Evolutionary conservation across 64 coral and sea anemone genomes (phyloP), one percentile per base, ranked within the genome.

Genomic region (Trachythela sp.): DNA sequence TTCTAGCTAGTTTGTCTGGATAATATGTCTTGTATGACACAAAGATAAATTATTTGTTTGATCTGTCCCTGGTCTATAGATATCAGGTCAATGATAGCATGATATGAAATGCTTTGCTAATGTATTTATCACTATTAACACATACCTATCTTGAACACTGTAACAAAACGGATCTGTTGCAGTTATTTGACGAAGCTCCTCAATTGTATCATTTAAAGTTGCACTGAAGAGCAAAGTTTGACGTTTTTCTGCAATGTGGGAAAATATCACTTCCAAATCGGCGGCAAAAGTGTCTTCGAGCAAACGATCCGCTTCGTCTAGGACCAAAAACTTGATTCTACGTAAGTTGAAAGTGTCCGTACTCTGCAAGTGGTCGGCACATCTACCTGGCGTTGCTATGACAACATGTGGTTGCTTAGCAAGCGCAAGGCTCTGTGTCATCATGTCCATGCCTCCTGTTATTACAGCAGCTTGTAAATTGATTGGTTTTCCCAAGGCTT

Each of bases 211-310:
- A 43, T 93, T 94, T 9, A 98, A 84, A 20, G 95, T 98, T 1
- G 95, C 95, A 91, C 95, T 98, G 40, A 98, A 98, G 9, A 98
- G 42, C 38, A 98, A 89, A 30, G 95, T 98, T 86, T 98, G 95
- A 54, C 95, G 85, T 30, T 98, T 87, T 41, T 85, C 71, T 8
- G 95, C 91, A 6, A 98, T 86, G 31, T 39, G 67, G 85, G 94
- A 93, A 68, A 98, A 98, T 59, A 98, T 94, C 24, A 90, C 89
- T 37, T 91, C 86, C 0, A 94, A 72, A 76, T 98, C 95, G 30
- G 92, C 91, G 20, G 89, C 87, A 93, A 98, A 94, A 48, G 95
- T 89, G 13, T 84, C 83, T 43, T 98, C 95, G 15, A 98, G 38
- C 84, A 98, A 88, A 72, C 95, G 92, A 48, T 98, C 95, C 4